Evolutionary conservation across 2,797 vertebrate species (phyloP).

Genomic region (Bryconaethiops microstoma): DNA sequence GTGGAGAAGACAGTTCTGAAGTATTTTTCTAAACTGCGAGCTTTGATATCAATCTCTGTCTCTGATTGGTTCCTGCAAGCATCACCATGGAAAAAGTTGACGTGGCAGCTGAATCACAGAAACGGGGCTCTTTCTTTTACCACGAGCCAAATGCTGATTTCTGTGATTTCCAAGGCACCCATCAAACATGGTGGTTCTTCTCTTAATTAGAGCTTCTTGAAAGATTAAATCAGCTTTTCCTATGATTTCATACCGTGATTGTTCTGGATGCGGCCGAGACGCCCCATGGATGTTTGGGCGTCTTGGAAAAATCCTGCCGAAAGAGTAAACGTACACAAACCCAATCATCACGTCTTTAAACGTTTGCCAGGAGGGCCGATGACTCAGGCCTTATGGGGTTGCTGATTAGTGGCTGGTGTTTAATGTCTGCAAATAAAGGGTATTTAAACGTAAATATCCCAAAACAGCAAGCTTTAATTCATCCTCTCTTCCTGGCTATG

Average conservation of each 20-base stretch:
- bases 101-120: not conserved
- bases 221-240: not conserved
- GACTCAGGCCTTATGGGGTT: not conserved
- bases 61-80: not conserved
- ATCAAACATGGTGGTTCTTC: not conserved
- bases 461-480: not conserved
- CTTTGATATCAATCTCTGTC: not conserved
- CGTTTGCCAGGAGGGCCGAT: not conserved
- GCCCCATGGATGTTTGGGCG: not conserved
- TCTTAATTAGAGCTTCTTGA: slow-evolving; percentile 3
- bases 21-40: not conserved
- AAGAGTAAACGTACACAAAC: not conserved
- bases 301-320: not conserved
- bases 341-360: not conserved
- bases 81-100: not conserved
- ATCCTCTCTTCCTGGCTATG: not conserved
- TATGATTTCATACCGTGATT: slow-evolving; percentile 2
- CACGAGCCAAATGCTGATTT: not conserved
- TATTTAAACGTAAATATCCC: not conserved
- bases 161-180: not conserved
- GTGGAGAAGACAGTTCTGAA: not conserved
- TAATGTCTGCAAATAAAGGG: slow-evolving; percentile 12
- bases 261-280: not conserved
- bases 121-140: not conserved
- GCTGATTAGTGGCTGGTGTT: slow-evolving; percentile 9